Conservation (phyloP, 1,140 invertebrate genomes). For the Zaprionus gabonicus region DNA sequence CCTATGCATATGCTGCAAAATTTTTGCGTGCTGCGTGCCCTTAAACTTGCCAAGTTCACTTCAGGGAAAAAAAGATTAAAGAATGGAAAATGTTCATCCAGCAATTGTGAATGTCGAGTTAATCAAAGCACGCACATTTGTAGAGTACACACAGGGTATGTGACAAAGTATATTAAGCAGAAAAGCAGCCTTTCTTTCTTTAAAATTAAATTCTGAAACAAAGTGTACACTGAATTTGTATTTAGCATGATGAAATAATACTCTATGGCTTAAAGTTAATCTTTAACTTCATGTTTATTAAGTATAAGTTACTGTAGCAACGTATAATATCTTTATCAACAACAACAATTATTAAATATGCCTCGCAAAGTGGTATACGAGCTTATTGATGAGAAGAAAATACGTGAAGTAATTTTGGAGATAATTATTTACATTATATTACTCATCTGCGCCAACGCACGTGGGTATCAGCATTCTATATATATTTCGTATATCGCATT, state of each 20-base stretch:
- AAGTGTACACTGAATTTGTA: conserved; percentile 4
- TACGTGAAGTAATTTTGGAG: background rate
- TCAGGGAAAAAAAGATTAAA: background rate
- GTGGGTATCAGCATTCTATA: background rate
- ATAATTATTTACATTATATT: background rate
- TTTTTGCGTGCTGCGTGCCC: conserved; percentile 44
- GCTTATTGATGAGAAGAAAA: background rate
- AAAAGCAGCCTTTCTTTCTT: background rate
- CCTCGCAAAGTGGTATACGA: conserved; percentile 7
- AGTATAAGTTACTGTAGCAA: too few species aligned
- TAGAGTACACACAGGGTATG: background rate
- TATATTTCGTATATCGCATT: background rate
- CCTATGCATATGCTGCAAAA: conserved; percentile 68
- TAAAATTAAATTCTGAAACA: background rate
- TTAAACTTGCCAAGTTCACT: conserved; percentile 66
- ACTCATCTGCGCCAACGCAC: background rate
- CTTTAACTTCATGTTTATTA: too few species aligned
- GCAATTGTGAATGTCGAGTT: background rate
- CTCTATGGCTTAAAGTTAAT: too few species aligned
- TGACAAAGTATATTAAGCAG: too few species aligned
- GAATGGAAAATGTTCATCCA: conserved; percentile 4
- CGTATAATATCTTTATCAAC: background rate
- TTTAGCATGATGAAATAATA: too few species aligned
- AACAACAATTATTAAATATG: too few species aligned
- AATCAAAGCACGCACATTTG: background rate